phyloP scores from a whole-genome alignment of 2,113 vertebrate species.

The Laticauda laticaudata region DNA sequence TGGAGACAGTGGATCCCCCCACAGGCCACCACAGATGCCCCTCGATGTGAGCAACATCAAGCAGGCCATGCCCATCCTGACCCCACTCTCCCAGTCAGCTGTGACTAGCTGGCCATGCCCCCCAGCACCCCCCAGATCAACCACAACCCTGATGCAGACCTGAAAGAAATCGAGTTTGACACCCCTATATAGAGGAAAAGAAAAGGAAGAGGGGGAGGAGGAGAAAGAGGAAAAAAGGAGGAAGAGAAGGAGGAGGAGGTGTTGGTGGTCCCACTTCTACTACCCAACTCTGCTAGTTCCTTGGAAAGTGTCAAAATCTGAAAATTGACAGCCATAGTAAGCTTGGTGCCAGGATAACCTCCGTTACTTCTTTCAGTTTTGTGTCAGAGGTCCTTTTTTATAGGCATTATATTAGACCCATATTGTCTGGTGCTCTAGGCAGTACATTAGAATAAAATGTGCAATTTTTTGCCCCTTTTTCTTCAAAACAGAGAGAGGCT shows the following conservation, averaged over 20 bases:
- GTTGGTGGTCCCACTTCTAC: not conserved
- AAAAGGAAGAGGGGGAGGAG: too few relatives aligned
- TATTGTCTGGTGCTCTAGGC: conserved; percentile 6
- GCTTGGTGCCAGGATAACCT: conserved; percentile 29
- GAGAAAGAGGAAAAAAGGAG: too few relatives aligned
- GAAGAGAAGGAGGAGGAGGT: too few relatives aligned
- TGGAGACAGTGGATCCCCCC: too few relatives aligned
- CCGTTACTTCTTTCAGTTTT: conserved; percentile 40
- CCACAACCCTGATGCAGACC: too few relatives aligned
- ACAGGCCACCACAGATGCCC: too few relatives aligned
- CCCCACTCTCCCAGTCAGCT: too few relatives aligned
- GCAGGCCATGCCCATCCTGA: too few relatives aligned
- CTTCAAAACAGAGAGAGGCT: not conserved
- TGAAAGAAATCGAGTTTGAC: too few relatives aligned
- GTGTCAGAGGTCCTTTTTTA: conserved; percentile 48
- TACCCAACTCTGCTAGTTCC: not conserved
- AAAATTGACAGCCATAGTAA: conserved; percentile 30
- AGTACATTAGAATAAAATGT: conserved; percentile 35
- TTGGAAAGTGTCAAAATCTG: conserved; percentile 29
- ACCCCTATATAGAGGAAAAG: not conserved
- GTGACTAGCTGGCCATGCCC: too few relatives aligned
- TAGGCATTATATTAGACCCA: conserved; percentile 23
- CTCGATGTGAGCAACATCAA: too few relatives aligned
- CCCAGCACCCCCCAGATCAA: too few relatives aligned
- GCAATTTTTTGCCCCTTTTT: conserved; percentile 14